These are phyloP conservation scores for Dallia pectoralis DNA, from an alignment of 2,797 vertebrate species.

Conservation along the genomic window DNA sequence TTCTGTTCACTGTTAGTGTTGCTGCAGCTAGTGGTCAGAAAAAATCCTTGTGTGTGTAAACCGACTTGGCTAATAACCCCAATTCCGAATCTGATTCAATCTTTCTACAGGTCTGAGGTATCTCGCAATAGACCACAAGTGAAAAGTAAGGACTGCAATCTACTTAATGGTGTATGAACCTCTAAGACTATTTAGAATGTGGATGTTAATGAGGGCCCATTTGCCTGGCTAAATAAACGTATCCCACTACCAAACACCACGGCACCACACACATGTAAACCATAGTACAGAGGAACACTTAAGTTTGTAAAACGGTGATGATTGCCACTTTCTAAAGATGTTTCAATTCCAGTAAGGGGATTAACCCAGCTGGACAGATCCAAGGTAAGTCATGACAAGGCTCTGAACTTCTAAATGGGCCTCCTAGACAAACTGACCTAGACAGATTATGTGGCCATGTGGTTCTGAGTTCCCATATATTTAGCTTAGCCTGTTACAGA, in stretches of 20 bases:
- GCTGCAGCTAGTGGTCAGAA: no score
- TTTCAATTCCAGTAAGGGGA: neutral
- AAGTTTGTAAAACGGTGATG: neutral
- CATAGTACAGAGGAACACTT: no score
- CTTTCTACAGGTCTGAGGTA: constrained; percentile 6
- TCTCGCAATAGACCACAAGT: constrained; percentile 8
- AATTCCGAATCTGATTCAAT: no score
- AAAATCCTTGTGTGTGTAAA: no score
- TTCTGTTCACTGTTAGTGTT: constrained; percentile 21
- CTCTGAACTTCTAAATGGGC: neutral
- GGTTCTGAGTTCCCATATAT: neutral
- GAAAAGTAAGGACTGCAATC: constrained; percentile 30
- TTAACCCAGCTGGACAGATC: neutral
- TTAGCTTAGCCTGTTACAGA: neutral
- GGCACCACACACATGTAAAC: no score
- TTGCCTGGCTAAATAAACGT: neutral
- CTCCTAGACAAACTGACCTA: neutral
- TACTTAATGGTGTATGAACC: constrained; percentile 12
- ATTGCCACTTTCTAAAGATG: neutral
- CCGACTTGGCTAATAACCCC: no score
- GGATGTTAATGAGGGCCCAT: neutral
- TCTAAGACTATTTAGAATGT: constrained; percentile 16
- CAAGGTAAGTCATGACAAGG: neutral
- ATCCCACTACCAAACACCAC: no score
- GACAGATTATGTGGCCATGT: neutral